Percentiles rank a stretch among this genome's conserved stretches.
phyloP scores from a whole-genome alignment of 2,797 vertebrate species.

The Perodicticus potto region DNA sequence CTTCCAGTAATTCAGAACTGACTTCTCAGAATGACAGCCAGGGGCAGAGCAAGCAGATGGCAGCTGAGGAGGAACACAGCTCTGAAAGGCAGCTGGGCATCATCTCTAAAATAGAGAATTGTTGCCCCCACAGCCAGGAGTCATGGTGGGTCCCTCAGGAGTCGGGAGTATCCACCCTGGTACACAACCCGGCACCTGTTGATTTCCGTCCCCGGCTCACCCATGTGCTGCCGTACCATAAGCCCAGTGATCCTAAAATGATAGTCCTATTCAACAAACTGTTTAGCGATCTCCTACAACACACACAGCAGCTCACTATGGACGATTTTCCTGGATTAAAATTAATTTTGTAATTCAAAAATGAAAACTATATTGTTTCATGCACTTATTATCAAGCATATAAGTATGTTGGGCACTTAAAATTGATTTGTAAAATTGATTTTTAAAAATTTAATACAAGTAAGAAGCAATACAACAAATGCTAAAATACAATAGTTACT shows the following conservation, averaged over 20 bases:
- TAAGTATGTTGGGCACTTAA: neutral
- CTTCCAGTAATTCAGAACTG: neutral
- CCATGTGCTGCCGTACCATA: rapidly evolving
- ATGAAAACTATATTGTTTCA: neutral
- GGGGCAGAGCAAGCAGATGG: neutral
- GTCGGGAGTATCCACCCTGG: neutral
- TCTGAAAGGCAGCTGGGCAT: neutral
- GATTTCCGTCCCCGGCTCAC: neutral
- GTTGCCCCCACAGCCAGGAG: rapidly evolving
- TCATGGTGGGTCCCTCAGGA: neutral
- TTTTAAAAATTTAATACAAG: conserved; percentile 19
- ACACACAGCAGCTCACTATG: neutral
- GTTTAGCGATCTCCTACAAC: neutral
- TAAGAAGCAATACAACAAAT: conserved; percentile 40
- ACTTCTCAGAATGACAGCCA: neutral
- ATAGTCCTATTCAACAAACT: neutral
- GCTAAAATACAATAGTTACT: neutral
- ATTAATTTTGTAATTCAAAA: conserved; percentile 9
- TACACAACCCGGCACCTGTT: too few species aligned
- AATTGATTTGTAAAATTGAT: conserved; percentile 27
- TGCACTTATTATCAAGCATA: neutral
- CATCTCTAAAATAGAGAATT: neutral
- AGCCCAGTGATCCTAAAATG: neutral
- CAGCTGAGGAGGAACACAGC: neutral
- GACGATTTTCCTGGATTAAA: neutral